Base-by-base conservation (phyloP, 2,113 vertebrate genomes). In the Hirundichthys speculiger region DNA sequence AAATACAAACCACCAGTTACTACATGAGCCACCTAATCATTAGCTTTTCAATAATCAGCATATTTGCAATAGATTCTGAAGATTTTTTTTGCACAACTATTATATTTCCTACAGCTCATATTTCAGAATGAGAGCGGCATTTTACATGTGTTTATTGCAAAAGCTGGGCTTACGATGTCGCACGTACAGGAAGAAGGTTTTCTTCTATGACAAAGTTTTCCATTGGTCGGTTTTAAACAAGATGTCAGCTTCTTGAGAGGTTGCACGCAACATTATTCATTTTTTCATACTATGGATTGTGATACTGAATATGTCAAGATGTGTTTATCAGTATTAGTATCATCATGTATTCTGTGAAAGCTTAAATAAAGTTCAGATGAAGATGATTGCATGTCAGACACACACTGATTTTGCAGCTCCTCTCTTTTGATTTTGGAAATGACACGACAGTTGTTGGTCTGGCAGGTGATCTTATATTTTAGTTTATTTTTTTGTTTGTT, bases 331-430 rank as follows among this genome's bases (percentile, higher is more conserved):
- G 61, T 83, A 88, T 80, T 79, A 90, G 62, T 77, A 78, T 82
- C 82, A 79, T 84, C 60, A 79, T 89, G 87, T 88, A 80, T 86
- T 89, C 84, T 85, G 84, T 90, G 80, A 90, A 82, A 77, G 57
- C 70, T 55, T 87, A 69, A 92, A 91, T 91, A 88, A 89, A 90
- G 56, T 75, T 79, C 70, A 61, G 64, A 88, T 75, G 72, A 84
- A 77, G 64, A 76, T 63, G 66, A 77, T 48, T 30, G 63, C 39
- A 51, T 43, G 51, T 69, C 39, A 69, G 39, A 73, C 47, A 59
- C 53, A 61, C 46, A 41, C 53, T 73, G 46, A 52, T 51, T 74
- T 77, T 78, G 46, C 42, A 43, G 40, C 16, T 10, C 25, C 13
- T 54, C 14, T 27, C 30, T 34, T n/a, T 34, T 34, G 30, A 34